Conservation (phyloP, 1,140 invertebrate genomes). For the Myzus persicae region DNA sequence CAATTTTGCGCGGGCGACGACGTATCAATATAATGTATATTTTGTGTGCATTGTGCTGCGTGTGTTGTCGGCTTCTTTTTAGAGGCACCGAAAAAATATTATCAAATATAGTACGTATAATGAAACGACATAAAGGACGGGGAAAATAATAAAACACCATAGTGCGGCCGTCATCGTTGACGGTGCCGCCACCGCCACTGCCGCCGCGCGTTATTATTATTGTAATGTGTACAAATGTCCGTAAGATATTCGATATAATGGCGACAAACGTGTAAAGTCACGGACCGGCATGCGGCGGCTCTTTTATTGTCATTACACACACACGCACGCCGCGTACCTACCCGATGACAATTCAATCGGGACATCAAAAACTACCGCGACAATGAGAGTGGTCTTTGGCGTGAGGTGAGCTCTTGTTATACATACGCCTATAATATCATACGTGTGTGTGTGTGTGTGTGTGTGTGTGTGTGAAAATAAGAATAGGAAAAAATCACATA, state of each 20-base stretch:
- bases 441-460: no score
- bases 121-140: background rate
- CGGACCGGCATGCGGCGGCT: slow-evolving; percentile 25
- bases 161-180: background rate
- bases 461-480: background rate
- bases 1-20: slow-evolving; percentile 37
- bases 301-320: background rate
- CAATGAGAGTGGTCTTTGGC: background rate
- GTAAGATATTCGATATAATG: slow-evolving; percentile 42
- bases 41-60: background rate
- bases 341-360: slow-evolving; percentile 46
- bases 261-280: slow-evolving; percentile 52
- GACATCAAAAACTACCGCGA: slow-evolving; percentile 32
- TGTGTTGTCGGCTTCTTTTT: slow-evolving; percentile 12
- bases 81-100: slow-evolving; percentile 21
- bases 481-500: slow-evolving; percentile 26
- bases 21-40: background rate
- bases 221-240: background rate
- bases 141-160: background rate
- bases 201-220: background rate
- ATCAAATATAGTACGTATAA: slow-evolving; percentile 21
- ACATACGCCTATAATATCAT: no score
- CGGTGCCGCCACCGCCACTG: background rate
- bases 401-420: slow-evolving; percentile 1
- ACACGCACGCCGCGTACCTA: background rate